Evolutionary conservation across 1,140 invertebrate genomes (phyloP), one percentile per base, ranked within the genome.

Genomic region (Charaxes varanes): DNA sequence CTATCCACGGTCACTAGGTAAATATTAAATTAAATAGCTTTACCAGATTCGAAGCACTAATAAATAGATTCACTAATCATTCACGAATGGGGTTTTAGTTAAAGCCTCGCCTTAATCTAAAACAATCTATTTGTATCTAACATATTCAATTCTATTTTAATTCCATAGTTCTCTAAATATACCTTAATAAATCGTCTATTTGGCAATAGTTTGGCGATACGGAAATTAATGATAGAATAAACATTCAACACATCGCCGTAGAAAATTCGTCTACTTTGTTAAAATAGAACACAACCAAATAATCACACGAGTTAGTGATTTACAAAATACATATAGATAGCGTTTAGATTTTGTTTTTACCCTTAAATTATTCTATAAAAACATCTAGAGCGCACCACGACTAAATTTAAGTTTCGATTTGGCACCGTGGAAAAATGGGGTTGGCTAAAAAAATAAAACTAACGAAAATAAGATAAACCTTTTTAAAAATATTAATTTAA

Each of bases 251-350:
- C 33, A 55, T 56, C 42, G 54, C 31, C 33, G 31, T 64, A 64
- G 56, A 72, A 62, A 59, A 61, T 66, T 72, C 58, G 48, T 60
- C 60, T 65, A 73, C 40, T 52, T 57, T 69, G 70, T 77, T 69
- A 74, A 67, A 49, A 72, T 73, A 71, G 55, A 76, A 79, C 73
- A 81, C 77, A 81, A 81, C 77, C 77, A 73, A 78, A 77, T 70
- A 71, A 79, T 81, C 77, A 81, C 77, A 69, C 71, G 61, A 67
- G 73, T 77, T 74, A 70, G 67, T 74, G 60, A 56, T 50, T 32
- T 58, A 58, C 41, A 54, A 60, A 46, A 50, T 40, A 27, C 14
- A 31, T 31, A 31, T n/a, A n/a, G n/a, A 47, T 54, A 55, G 50
- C 40, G 43, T 53, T 56, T 53, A 50, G 34, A 38, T 44, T 53